Percentiles rank a stretch among this genome's conserved stretches.
Evolutionary conservation across 1,140 invertebrate species (phyloP).

Genomic region (Neuroterus valhalla): DNA sequence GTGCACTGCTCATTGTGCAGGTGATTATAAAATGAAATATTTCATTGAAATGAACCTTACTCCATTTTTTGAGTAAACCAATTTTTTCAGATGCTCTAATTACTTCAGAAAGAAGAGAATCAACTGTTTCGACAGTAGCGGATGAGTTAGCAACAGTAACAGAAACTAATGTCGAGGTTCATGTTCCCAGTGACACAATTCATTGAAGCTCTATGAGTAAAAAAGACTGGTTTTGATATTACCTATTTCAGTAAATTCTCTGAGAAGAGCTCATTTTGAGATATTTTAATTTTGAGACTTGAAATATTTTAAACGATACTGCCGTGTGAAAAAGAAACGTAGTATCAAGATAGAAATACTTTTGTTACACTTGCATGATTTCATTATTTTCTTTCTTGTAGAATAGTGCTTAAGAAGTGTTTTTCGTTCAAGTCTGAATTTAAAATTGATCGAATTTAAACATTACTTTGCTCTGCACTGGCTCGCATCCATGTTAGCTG

Average conservation of each 20-base stretch:
- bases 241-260: constrained; percentile 10
- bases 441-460: too few relatives aligned
- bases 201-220: constrained; percentile 16
- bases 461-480: too few relatives aligned
- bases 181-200: constrained; percentile 38
- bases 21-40: constrained; percentile 49
- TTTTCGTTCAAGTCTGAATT: too few relatives aligned
- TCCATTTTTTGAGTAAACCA: constrained; percentile 11
- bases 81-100: constrained; percentile 56
- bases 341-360: too few relatives aligned
- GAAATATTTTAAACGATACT: too few relatives aligned
- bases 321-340: too few relatives aligned
- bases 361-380: too few relatives aligned
- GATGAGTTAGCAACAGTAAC: constrained; percentile 58
- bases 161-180: constrained; percentile 60
- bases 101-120: constrained; percentile 56
- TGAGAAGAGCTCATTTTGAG: not conserved
- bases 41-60: constrained; percentile 22
- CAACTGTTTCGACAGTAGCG: constrained; percentile 57
- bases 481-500: too few relatives aligned
- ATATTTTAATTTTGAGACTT: not conserved
- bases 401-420: too few relatives aligned
- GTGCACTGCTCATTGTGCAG: constrained; percentile 64
- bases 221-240: constrained; percentile 44
- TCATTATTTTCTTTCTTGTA: too few relatives aligned